Evolutionary conservation across 2,888 invertebrate genomes (phyloP).

Genomic region (Euclidia mi): DNA sequence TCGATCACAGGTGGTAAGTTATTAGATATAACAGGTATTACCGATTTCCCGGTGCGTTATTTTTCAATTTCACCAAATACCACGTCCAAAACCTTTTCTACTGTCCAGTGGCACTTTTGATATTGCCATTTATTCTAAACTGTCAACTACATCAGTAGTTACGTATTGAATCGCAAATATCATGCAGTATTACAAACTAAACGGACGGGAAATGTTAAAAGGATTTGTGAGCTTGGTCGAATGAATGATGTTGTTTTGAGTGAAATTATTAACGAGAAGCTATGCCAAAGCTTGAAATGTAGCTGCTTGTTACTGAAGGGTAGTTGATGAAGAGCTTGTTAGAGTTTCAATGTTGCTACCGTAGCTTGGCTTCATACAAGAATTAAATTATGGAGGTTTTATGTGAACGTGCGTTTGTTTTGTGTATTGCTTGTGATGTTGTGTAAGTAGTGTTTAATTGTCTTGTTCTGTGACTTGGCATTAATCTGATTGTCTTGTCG

Average conservation of each 20-base stretch:
- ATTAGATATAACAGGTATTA: too few species aligned
- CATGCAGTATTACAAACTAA: conserved; percentile 43
- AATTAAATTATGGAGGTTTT: too few species aligned
- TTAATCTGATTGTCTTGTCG: too few species aligned
- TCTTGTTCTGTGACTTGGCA: too few species aligned
- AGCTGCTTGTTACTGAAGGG: conserved; percentile 22
- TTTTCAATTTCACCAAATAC: too few species aligned
- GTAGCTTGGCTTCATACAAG: background rate
- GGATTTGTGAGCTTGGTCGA: conserved; percentile 55
- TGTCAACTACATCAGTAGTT: background rate
- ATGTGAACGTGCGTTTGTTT: too few species aligned
- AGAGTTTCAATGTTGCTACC: conserved; percentile 1
- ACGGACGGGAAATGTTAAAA: conserved; percentile 57
- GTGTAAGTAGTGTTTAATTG: too few species aligned
- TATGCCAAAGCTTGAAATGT: conserved; percentile 38
- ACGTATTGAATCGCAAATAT: conserved; percentile 36
- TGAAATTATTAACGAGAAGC: conserved; percentile 49
- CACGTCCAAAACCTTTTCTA: too few species aligned
- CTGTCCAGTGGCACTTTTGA: background rate
- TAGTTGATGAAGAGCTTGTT: conserved; percentile 33
- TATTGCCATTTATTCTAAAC: background rate
- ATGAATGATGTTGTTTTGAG: conserved; percentile 59
- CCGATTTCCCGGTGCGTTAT: too few species aligned
- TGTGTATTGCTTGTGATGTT: too few species aligned
- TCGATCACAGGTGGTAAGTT: too few species aligned